Evolutionary conservation across 2,797 vertebrate species (phyloP), one percentile per base, ranked within the genome.

Genomic region (Iguana delicatissima): DNA sequence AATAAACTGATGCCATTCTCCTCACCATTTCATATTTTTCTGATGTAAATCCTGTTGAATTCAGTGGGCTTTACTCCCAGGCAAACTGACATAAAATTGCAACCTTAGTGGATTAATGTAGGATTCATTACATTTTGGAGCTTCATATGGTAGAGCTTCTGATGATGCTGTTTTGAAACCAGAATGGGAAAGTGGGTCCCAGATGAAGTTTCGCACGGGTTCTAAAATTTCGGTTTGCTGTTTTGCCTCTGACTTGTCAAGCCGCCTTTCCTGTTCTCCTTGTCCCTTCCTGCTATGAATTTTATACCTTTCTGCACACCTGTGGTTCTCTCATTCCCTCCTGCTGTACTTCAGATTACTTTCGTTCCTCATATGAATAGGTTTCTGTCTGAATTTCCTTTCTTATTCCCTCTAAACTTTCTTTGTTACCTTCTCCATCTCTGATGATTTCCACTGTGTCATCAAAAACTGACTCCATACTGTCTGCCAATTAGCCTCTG

Each of bases 401-500:
- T 92, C 89, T 95, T 93, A 96, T 95, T 96, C 92, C 94, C 90
- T 96, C 95, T 95, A 95, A 97, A 97, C 96, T 97, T 97, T 94
- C 96, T 96, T 96, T 96, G 96, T 97, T 96, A 96, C 94, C 94
- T 46, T 93, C 92, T 94, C 96, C 80, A 93, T 96, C 97, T 96
- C 95, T 94, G 93, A 67, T 95, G 95, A 95, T 97, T 97, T 97
- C 95, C 90, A 90, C 94, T 84, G 95, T 96, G 97, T 97, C 97
- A 96, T 97, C 95, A 96, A 96, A 97, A 96, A 77, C 95, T 85
- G 96, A 92, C 96, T 95, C 93, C 69, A 77, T 26, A 67, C 95
- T 93, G 96, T 85, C 96, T 96, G 96, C 96, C 96, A 96, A 95
- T 96, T 96, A 97, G 96, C 96, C 96, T 95, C 92, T 96, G 97